A percentile compares a stretch with the other conserved stretches of the same genome.
Conservation (phyloP, 2,888 invertebrate genomes). For the Mesorhabditis spiculigera region DNA sequence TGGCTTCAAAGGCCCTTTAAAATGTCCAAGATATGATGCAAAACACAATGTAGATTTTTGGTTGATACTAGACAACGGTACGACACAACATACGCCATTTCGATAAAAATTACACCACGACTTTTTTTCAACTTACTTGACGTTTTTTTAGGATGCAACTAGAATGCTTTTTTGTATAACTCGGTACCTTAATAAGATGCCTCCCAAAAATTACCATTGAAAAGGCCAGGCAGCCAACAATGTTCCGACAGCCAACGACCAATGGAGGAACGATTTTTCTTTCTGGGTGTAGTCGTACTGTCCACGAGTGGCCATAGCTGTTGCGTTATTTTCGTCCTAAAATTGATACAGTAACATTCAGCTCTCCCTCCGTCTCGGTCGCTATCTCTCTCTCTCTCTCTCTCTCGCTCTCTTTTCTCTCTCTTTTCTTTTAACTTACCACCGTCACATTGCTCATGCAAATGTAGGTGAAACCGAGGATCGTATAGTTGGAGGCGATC, state of each 20-base stretch:
- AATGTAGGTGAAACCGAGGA: constrained; percentile 50
- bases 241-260: constrained; percentile 46
- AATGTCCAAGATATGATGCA: no score
- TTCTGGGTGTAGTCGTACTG: constrained; percentile 24
- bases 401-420: background rate
- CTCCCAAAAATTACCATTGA: constrained; percentile 22
- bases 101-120: no score
- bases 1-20: no score
- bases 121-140: no score
- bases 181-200: background rate
- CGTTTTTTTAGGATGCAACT: background rate
- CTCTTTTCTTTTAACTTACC: background rate
- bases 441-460: constrained; percentile 37
- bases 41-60: no score
- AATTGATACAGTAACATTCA: background rate
- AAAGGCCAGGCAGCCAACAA: constrained; percentile 45
- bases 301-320: constrained; percentile 13
- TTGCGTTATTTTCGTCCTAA: constrained; percentile 7
- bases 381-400: background rate
- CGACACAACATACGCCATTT: no score
- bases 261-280: constrained; percentile 38
- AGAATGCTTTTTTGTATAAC: background rate
- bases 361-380: background rate
- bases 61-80: no score
- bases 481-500: constrained; percentile 51